phyloP scores from a whole-genome alignment of 2,113 vertebrate species.

The Anguilla japonica region DNA sequence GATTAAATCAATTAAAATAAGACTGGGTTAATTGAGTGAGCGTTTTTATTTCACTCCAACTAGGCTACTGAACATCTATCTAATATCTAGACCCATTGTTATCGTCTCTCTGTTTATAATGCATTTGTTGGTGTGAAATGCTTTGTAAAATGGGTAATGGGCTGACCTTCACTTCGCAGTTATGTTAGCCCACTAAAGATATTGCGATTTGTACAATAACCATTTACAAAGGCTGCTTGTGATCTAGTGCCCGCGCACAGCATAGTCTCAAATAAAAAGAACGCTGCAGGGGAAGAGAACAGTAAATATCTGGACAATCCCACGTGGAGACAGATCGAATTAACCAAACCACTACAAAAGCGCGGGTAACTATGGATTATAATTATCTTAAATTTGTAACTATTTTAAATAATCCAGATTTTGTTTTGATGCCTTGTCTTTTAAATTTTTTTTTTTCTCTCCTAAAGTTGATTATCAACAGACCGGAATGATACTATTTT shows the following conservation, averaged over 20 bases:
- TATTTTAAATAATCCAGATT: too few relatives aligned
- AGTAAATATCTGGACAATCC: not conserved
- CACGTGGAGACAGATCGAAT: not conserved
- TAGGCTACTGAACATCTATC: not conserved
- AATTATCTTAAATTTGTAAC: too few relatives aligned
- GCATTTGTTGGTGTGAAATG: not conserved
- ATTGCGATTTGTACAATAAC: not conserved
- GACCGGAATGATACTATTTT: not conserved
- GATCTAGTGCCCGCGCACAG: not conserved
- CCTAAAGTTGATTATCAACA: not conserved
- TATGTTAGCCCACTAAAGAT: not conserved
- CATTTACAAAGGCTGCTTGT: not conserved
- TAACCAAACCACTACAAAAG: not conserved
- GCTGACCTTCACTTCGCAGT: not conserved
- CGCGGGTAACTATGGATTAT: not conserved
- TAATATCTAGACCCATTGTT: not conserved
- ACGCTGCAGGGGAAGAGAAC: not conserved
- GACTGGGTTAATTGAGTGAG: not conserved
- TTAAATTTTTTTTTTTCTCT: too few relatives aligned
- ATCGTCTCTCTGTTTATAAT: not conserved
- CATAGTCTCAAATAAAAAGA: not conserved
- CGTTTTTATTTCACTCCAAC: not conserved
- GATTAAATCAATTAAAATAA: not conserved
- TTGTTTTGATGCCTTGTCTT: not conserved
- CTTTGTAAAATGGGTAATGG: not conserved